Evolutionary conservation across 2,888 invertebrate species (phyloP).

Genomic region (Aphodius sticticus): DNA sequence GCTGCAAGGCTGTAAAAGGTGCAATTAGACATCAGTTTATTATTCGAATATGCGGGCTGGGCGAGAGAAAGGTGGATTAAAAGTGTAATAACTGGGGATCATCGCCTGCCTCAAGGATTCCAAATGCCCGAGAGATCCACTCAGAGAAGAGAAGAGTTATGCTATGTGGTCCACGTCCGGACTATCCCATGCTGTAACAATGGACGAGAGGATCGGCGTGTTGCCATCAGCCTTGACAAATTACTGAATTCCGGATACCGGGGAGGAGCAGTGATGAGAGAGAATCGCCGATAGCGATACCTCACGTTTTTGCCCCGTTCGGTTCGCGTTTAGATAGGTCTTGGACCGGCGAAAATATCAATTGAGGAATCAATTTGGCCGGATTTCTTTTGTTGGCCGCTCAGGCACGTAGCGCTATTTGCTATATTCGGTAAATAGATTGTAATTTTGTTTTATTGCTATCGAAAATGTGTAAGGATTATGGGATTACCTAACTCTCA

Average conservation of each 20-base stretch:
- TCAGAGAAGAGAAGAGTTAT: slow-evolving; percentile 11
- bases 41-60: slow-evolving; percentile 32
- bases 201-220: background rate
- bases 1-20: slow-evolving; percentile 35
- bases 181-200: background rate
- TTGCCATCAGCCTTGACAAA: background rate
- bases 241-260: background rate
- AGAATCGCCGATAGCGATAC: background rate
- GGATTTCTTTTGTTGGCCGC: background rate
- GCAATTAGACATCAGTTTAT: slow-evolving; percentile 30
- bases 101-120: slow-evolving; percentile 11
- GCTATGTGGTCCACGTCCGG: background rate
- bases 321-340: background rate
- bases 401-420: background rate
- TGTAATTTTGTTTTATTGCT: background rate
- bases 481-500: background rate
- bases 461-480: background rate
- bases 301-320: background rate
- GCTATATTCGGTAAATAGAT: background rate
- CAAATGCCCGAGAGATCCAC: slow-evolving; percentile 5
- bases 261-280: background rate
- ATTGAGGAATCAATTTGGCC: background rate
- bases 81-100: slow-evolving; percentile 31
- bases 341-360: background rate
- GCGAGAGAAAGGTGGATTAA: slow-evolving; percentile 35